phyloP scores from a whole-genome alignment of 37 sponge, comb jelly and placozoan genomes.

The Chondrosia reniformis region DNA sequence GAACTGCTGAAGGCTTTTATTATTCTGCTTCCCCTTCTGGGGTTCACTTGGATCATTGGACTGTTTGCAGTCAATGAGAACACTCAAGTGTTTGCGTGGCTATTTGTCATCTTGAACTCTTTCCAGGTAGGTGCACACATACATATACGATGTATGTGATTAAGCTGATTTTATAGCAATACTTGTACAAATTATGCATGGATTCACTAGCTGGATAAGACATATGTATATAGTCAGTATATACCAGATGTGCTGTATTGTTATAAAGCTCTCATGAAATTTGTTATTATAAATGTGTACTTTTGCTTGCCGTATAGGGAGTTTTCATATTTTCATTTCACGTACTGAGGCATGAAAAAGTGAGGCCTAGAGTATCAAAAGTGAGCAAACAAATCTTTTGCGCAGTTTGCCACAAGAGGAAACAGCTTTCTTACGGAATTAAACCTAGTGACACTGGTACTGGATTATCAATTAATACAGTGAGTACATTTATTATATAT shows the following conservation, averaged over 20 bases:
- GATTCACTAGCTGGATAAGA: neutral
- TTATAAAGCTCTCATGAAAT: neutral
- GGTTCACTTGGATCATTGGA: conserved; percentile 2
- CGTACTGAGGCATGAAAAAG: conserved; percentile 23
- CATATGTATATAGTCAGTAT: neutral
- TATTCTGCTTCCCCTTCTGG: neutral
- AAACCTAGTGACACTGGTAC: too few species aligned
- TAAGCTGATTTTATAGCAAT: neutral
- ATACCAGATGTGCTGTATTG: neutral
- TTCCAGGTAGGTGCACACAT: neutral
- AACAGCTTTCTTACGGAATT: too few species aligned
- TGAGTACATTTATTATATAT: too few species aligned
- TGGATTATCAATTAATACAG: too few species aligned
- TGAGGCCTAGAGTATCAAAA: neutral
- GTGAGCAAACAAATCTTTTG: too few species aligned
- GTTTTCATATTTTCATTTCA: conserved; percentile 9
- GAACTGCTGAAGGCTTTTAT: conserved; percentile 1
- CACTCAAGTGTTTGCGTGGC: neutral
- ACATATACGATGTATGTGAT: neutral
- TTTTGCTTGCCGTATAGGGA: neutral
- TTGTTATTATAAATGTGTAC: neutral
- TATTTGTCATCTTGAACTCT: neutral
- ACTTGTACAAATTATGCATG: neutral
- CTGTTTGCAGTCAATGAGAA: neutral
- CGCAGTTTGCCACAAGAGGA: too few species aligned